phyloP scores from a whole-genome alignment of 2,113 vertebrate genomes.

The Aphyosemion australe region DNA sequence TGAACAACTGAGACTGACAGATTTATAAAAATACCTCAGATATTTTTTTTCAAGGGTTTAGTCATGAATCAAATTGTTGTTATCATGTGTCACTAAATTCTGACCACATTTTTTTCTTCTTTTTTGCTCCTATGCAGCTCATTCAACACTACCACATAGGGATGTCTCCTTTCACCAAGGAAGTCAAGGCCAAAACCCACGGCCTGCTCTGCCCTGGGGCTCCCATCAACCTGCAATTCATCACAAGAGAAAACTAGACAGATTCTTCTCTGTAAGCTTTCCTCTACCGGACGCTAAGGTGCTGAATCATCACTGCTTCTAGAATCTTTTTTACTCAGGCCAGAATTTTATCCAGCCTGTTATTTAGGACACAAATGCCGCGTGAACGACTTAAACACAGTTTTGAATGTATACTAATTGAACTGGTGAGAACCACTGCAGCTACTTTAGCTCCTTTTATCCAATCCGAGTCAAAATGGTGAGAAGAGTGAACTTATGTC shows the following conservation, averaged over 20 bases:
- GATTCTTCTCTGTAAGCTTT: not conserved
- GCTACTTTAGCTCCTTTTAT: conserved; percentile 8
- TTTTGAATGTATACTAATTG: conserved; percentile 17
- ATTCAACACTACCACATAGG: conserved; percentile 88
- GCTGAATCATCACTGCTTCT: conserved; percentile 27
- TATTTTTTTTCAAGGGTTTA: too few species aligned
- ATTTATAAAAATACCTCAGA: too few species aligned
- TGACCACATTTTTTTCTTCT: conserved; percentile 15
- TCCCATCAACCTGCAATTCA: conserved; percentile 84
- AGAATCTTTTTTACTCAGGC: conserved; percentile 51
- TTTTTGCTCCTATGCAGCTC: conserved; percentile 74
- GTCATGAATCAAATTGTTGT: too few species aligned
- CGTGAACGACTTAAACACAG: conserved; percentile 18
- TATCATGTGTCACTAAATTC: too few species aligned
- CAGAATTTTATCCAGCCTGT: conserved; percentile 18
- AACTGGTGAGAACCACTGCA: conserved; percentile 2
- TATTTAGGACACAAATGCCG: conserved; percentile 11
- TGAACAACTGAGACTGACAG: too few species aligned
- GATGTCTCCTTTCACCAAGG: conserved; percentile 75
- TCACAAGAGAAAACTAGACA: conserved; percentile 66
- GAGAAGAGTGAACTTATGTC: not conserved
- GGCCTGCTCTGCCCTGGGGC: conserved; percentile 85
- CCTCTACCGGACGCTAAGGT: conserved; percentile 14
- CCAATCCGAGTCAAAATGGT: conserved; percentile 7
- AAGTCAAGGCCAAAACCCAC: conserved; percentile 86